A percentile compares a stretch with the other conserved stretches of the same genome.
phyloP scores from a whole-genome alignment of 2,888 invertebrate genomes.

The Eumacrocentrus americanus region DNA sequence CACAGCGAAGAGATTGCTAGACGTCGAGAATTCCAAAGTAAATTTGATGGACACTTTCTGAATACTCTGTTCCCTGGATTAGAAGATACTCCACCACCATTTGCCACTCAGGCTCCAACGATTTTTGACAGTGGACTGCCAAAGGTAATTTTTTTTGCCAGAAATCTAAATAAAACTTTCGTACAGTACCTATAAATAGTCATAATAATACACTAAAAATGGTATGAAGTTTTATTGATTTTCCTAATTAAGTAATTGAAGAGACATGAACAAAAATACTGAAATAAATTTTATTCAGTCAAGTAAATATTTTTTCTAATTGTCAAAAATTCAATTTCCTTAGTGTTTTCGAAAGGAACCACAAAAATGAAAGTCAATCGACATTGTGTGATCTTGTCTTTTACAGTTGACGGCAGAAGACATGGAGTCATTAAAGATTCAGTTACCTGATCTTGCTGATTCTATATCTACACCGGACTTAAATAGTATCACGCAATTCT shows the following conservation, averaged over 20 bases:
- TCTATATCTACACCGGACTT: constrained; percentile 74
- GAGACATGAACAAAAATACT: too few relatives aligned
- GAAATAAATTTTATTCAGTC: too few relatives aligned
- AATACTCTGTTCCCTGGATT: constrained; percentile 88
- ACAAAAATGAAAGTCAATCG: neutral
- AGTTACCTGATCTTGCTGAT: constrained; percentile 72
- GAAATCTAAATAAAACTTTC: too few relatives aligned
- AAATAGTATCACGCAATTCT: constrained; percentile 74
- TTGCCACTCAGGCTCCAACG: constrained; percentile 80
- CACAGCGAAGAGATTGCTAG: constrained; percentile 83
- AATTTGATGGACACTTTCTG: constrained; percentile 85
- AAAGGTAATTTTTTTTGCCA: constrained; percentile 63
- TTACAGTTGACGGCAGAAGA: constrained; percentile 62
- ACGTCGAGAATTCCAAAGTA: constrained; percentile 77
- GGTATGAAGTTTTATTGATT: too few relatives aligned
- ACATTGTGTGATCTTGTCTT: constrained; percentile 4
- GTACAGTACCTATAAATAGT: too few relatives aligned
- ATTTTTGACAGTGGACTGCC: constrained; percentile 78
- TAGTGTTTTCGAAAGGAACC: neutral
- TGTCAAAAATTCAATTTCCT: neutral
- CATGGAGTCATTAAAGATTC: constrained; percentile 69
- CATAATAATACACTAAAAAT: too few relatives aligned
- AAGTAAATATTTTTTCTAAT: neutral
- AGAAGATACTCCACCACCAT: constrained; percentile 81
- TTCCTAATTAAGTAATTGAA: too few relatives aligned